Evolutionary conservation across 2,113 vertebrate species (phyloP).

Genomic region (Siphamia tubifer): DNA sequence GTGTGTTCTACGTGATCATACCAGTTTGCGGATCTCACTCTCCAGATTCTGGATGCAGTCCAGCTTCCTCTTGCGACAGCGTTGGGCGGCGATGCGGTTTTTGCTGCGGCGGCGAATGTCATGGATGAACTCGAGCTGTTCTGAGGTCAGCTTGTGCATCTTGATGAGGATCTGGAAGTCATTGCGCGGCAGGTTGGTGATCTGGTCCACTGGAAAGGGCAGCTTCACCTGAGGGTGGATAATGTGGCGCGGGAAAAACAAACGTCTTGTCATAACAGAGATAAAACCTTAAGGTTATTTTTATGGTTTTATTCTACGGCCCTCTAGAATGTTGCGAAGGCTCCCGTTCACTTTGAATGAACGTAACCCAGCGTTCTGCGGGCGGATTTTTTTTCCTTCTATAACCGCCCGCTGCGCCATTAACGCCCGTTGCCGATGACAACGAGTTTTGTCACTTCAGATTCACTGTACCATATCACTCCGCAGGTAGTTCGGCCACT

Average conservation of each 20-base stretch:
- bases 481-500: too few relatives aligned
- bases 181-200: conserved; percentile 95
- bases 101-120: conserved; percentile 93
- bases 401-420: too few relatives aligned
- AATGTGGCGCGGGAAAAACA: background rate
- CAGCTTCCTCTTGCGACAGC: conserved; percentile 95
- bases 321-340: too few relatives aligned
- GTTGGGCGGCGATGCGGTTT: conserved; percentile 94
- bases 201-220: conserved; percentile 95
- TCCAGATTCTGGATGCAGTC: conserved; percentile 97
- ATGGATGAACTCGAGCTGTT: conserved; percentile 95
- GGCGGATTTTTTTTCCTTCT: too few relatives aligned
- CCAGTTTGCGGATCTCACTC: conserved; percentile 94
- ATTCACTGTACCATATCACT: too few relatives aligned
- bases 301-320: too few relatives aligned
- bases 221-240: conserved; percentile 85
- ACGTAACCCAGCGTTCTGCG: too few relatives aligned
- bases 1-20: conserved; percentile 11
- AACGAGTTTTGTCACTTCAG: too few relatives aligned
- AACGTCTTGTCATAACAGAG: background rate
- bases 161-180: conserved; percentile 99
- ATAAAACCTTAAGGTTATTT: too few relatives aligned
- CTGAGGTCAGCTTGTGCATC: conserved; percentile 96
- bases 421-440: too few relatives aligned
- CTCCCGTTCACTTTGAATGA: too few relatives aligned